Percentiles rank a stretch among this genome's conserved stretches.
phyloP scores from a whole-genome alignment of 2,888 invertebrate species.

The Drosophila setosimentum region DNA sequence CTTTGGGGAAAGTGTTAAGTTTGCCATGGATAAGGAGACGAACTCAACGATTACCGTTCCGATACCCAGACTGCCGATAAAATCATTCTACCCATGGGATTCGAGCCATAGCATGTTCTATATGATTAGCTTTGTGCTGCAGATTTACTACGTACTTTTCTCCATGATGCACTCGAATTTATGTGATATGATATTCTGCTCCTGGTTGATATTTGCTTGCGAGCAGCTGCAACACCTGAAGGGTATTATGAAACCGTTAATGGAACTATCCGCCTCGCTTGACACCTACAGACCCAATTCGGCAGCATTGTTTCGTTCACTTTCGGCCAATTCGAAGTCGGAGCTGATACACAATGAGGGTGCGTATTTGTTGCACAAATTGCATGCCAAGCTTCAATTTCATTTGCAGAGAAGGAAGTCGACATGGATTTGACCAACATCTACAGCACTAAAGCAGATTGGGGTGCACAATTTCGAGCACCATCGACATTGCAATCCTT shows the following conservation, averaged over 20 bases:
- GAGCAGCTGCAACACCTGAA: slow-evolving; percentile 94
- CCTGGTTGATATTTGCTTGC: slow-evolving; percentile 94
- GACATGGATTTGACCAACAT: slow-evolving; percentile 89
- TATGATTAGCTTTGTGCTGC: slow-evolving; percentile 88
- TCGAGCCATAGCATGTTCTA: slow-evolving; percentile 90
- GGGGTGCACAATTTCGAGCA: slow-evolving; percentile 90
- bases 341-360: slow-evolving; percentile 85
- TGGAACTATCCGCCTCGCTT: slow-evolving; percentile 93
- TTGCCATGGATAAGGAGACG: slow-evolving; percentile 89
- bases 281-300: slow-evolving; percentile 92
- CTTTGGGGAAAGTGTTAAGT: slow-evolving; percentile 91
- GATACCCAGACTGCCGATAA: slow-evolving; percentile 90
- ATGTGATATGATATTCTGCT: slow-evolving; percentile 92
- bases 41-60: slow-evolving; percentile 89
- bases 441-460: slow-evolving; percentile 92
- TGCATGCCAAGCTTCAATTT: slow-evolving; percentile 24
- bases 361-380: slow-evolving; percentile 45
- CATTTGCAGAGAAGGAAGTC: slow-evolving; percentile 86
- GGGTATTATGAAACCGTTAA: slow-evolving; percentile 93
- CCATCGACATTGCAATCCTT: slow-evolving; percentile 89
- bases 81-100: slow-evolving; percentile 93
- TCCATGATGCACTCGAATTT: slow-evolving; percentile 88
- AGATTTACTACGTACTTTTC: slow-evolving; percentile 90
- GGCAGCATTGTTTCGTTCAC: slow-evolving; percentile 89
- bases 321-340: slow-evolving; percentile 85